Conservation (phyloP, 1,140 invertebrate genomes). For the Drosophila obscura region DNA sequence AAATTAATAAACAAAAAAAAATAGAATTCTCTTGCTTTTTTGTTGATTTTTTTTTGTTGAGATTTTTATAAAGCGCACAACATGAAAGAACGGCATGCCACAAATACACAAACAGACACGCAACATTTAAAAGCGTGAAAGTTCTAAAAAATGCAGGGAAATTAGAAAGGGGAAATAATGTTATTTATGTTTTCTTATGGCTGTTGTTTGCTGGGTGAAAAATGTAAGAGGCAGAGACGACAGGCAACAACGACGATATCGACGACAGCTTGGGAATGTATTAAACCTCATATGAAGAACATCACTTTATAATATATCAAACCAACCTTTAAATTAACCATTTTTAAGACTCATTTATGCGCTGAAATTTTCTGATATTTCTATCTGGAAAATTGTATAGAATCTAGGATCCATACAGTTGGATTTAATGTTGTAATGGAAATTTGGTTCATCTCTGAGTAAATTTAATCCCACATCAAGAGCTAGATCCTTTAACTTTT, state of each 20-base stretch:
- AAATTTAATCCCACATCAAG: too few species aligned
- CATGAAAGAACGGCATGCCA: slow-evolving; percentile 60
- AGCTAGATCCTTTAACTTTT: neutral
- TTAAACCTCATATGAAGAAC: neutral
- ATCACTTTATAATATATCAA: too few species aligned
- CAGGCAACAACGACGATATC: slow-evolving; percentile 43
- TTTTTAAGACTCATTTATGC: neutral
- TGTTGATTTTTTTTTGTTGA: neutral
- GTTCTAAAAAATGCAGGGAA: too few species aligned
- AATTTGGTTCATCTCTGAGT: too few species aligned
- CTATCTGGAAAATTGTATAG: too few species aligned
- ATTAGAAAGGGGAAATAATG: slow-evolving; percentile 27
- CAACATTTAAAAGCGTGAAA: slow-evolving; percentile 46
- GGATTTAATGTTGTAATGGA: too few species aligned
- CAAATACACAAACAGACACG: slow-evolving; percentile 57
- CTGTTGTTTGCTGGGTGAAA: neutral
- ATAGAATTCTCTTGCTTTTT: slow-evolving; percentile 27
- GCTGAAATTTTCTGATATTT: too few species aligned
- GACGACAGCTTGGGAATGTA: slow-evolving; percentile 28
- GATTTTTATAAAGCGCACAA: slow-evolving; percentile 61
- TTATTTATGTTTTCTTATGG: slow-evolving; percentile 15
- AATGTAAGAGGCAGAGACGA: neutral
- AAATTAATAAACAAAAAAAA: slow-evolving; percentile 38
- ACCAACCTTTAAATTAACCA: neutral
- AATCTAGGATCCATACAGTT: too few species aligned